phyloP scores from a whole-genome alignment of 2,797 vertebrate genomes.

The Lepidocolaptes lacrymiger region DNA sequence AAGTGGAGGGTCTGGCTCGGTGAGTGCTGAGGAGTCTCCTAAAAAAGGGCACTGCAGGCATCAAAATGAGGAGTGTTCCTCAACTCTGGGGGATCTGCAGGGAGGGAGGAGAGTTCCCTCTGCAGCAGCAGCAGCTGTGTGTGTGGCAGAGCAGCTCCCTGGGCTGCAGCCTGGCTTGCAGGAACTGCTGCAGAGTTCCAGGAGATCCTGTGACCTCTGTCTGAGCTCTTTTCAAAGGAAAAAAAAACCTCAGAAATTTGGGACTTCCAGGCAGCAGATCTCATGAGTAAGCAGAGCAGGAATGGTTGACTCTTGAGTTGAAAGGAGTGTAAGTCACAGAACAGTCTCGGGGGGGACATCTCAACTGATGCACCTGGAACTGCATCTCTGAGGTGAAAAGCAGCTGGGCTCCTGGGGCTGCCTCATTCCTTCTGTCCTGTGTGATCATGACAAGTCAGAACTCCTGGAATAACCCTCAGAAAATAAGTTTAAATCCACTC shows the following conservation, averaged over 20 bases:
- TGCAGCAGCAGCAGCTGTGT: not conserved
- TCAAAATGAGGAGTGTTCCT: rapidly evolving
- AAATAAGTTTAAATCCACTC: not conserved
- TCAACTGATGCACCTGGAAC: not conserved
- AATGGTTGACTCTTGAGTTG: not conserved
- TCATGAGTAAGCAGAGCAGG: not conserved
- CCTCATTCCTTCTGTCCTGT: not conserved
- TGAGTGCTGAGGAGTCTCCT: rapidly evolving
- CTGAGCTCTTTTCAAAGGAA: not conserved
- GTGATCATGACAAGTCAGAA: not conserved
- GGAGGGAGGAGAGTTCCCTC: not conserved
- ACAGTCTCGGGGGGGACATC: rapidly evolving
- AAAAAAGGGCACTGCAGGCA: not conserved
- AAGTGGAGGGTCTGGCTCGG: rapidly evolving
- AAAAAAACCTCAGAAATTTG: not conserved
- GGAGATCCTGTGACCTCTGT: not conserved
- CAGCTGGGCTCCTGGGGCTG: not conserved
- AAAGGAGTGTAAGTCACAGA: not conserved
- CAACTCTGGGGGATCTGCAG: rapidly evolving
- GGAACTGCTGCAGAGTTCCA: not conserved
- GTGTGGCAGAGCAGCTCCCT: not conserved
- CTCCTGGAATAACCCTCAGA: not conserved
- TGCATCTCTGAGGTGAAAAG: not conserved
- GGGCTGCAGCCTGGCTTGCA: not conserved
- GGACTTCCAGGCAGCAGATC: not conserved